phyloP scores from a whole-genome alignment of 1,140 invertebrate genomes.

The Druon quercuslanigerum region DNA sequence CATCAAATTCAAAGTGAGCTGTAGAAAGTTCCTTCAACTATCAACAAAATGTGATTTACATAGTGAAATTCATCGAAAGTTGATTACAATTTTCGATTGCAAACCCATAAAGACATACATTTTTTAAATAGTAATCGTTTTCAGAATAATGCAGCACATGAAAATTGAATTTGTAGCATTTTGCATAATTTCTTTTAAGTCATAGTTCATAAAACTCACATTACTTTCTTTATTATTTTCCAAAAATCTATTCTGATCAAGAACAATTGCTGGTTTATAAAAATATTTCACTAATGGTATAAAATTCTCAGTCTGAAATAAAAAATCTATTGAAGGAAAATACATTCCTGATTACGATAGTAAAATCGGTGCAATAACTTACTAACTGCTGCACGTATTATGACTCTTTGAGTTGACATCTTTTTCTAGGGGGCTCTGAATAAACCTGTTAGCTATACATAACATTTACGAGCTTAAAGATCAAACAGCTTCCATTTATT shows the following conservation, averaged over 20 bases:
- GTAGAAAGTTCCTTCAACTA: background rate
- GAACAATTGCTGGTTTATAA: too few relatives aligned
- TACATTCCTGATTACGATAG: background rate
- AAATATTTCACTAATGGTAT: too few relatives aligned
- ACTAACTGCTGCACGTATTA: background rate
- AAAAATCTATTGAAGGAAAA: constrained; percentile 10
- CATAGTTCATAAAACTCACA: too few relatives aligned
- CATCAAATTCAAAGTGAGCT: background rate
- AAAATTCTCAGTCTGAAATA: too few relatives aligned
- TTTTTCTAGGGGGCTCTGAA: background rate
- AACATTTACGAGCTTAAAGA: too few relatives aligned
- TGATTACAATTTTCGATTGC: background rate
- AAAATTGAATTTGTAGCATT: too few relatives aligned
- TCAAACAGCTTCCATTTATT: too few relatives aligned
- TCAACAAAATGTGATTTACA: background rate
- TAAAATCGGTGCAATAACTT: constrained; percentile 2
- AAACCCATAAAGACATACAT: background rate
- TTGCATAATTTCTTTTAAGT: too few relatives aligned
- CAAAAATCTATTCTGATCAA: too few relatives aligned
- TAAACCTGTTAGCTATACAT: too few relatives aligned
- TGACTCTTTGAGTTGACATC: background rate
- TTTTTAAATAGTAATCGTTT: background rate
- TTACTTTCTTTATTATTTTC: too few relatives aligned
- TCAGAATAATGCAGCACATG: background rate
- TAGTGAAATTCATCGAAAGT: constrained; percentile 26